Percentiles rank a stretch among this genome's conserved stretches.
Conservation (phyloP, 1,140 invertebrate genomes). For the Neotoxoptera formosana region DNA sequence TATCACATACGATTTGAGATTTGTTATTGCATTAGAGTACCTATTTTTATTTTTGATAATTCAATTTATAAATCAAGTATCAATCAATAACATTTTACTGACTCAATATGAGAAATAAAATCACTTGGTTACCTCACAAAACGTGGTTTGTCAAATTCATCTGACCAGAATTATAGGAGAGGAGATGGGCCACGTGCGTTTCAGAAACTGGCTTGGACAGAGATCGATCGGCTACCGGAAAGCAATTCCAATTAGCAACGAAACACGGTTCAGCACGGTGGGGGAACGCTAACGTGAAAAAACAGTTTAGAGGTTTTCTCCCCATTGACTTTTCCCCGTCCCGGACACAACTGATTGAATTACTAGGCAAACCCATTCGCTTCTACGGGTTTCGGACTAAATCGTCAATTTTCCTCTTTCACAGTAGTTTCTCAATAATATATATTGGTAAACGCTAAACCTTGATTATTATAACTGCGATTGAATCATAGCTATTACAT, state of each 20-base stretch:
- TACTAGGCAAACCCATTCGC: constrained; percentile 31
- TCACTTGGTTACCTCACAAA: background rate
- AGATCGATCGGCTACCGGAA: constrained; percentile 44
- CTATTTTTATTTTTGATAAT: background rate
- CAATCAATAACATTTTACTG: background rate
- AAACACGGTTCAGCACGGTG: background rate
- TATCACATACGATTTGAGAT: background rate
- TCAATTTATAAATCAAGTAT: background rate
- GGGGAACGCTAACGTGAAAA: constrained; percentile 26
- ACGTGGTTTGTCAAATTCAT: constrained; percentile 45
- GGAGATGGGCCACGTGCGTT: background rate
- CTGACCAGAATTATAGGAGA: background rate
- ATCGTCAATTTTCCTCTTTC: background rate
- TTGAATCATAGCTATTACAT: background rate
- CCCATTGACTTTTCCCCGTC: constrained; percentile 18
- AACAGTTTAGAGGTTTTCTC: constrained; percentile 49
- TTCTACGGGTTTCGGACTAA: background rate
- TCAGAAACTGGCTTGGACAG: constrained; percentile 26
- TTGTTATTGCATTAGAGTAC: background rate
- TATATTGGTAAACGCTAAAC: background rate
- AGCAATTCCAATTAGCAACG: constrained; percentile 46
- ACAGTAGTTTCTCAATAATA: background rate
- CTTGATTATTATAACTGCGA: background rate
- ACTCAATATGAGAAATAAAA: background rate
- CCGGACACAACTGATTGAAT: constrained; percentile 28